Base-by-base conservation (phyloP, 2,888 invertebrate genomes). In the Odontomyia ornata region DNA sequence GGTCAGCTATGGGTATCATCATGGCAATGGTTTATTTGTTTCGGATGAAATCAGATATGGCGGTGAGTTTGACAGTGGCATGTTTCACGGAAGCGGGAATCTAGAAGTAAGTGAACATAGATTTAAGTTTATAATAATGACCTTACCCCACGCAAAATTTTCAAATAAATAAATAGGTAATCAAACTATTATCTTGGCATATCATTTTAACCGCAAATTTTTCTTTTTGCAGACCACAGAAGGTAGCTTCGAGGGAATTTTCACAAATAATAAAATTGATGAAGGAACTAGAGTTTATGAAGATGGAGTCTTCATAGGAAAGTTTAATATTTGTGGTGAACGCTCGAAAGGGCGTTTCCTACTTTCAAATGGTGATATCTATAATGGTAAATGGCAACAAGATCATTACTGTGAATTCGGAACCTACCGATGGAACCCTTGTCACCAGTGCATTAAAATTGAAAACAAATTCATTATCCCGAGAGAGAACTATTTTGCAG, bases 391-490 rank as follows among this genome's bases (percentile, higher is more conserved):
- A 11, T 78, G 77, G 77, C 71, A 57, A 13, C 64, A 78, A 47
- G 77, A 77, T 36, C 18, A 72, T 25, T 78, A 28, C 18, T 57
- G 62, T 75, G 76, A 72, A 36, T 78, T 75, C 23, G 78, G 78
- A 15, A 36, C 71, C n/a, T 78, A 78, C 62, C 28, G 57, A 23
- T 77, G 78, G 77, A 72, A 65, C 18, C 13, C 52, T 1, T 23
- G 1, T 23, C 13, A 27, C 18, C 1, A 69, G 21, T 36, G 5
- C 1, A 13, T 18, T 13, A 72, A 21, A 7, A 28, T 43, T 28
- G 1, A n/a, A 13, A 72, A 77, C 21, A 21, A 43, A 36, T 60
- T 72, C 4, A n/a, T 79, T 18, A 21, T 18, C 47, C 46, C 57
- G 23, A 15, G 46, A 27, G 46, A 65, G 11, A 46, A 28, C 7